Conservation (phyloP, 2,797 vertebrate species). For the Lycodopsis pacificus region DNA sequence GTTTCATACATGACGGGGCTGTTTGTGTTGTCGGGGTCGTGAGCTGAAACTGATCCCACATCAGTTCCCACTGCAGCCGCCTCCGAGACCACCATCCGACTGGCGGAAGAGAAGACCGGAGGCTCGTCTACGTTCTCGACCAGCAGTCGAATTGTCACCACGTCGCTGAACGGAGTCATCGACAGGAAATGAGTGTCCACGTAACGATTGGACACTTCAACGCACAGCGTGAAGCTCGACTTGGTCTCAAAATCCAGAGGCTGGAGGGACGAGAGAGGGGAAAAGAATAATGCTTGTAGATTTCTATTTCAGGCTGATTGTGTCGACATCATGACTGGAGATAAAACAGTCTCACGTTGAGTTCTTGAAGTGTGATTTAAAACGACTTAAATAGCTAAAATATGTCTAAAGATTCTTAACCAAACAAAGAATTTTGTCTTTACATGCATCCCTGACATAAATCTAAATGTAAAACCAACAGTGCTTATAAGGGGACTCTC, state of each 20-base stretch:
- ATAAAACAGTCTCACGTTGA: no score
- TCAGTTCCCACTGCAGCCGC: constrained; percentile 31
- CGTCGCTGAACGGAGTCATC: constrained; percentile 37
- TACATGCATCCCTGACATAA: no score
- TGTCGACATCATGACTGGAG: neutral
- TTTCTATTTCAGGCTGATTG: neutral
- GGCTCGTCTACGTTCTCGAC: constrained; percentile 56
- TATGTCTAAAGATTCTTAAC: no score
- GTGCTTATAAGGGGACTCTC: no score
- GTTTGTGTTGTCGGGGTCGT: constrained; percentile 39
- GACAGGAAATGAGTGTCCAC: constrained; percentile 41
- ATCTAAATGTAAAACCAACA: no score
- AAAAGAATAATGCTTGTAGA: no score
- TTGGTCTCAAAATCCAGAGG: constrained; percentile 92
- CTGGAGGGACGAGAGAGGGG: constrained; percentile 63
- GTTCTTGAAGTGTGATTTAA: no score
- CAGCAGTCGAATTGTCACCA: constrained; percentile 31
- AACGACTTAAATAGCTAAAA: no score
- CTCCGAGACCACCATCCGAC: constrained; percentile 54
- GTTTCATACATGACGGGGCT: constrained; percentile 51
- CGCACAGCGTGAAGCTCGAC: constrained; percentile 44
- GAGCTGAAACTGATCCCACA: constrained; percentile 56
- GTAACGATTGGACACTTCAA: constrained; percentile 51
- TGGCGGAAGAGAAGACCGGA: constrained; percentile 31
- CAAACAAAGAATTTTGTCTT: no score